Base-by-base conservation (phyloP, 1,140 invertebrate genomes). In the Lepidurus arcticus region DNA sequence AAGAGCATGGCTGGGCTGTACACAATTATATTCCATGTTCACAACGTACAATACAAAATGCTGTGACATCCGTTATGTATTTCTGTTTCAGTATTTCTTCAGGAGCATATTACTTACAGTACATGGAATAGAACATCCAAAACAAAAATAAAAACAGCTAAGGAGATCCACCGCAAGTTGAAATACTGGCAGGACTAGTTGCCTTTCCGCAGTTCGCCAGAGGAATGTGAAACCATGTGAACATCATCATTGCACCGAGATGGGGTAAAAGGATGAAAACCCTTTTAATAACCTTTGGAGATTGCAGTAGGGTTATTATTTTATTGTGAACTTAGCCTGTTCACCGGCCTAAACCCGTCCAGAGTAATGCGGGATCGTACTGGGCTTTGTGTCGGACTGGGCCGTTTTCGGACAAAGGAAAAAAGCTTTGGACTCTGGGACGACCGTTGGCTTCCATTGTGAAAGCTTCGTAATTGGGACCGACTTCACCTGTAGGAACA, bases 331-430 rank as follows among this genome's bases (percentile, higher is more conserved):
- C 4, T 76, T 75, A 44, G 75, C 47, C 43, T 76, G 24, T 76
- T 45, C 44, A 76, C 47, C 78, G 78, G 42, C 78, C 78, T 74
- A 78, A 74, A 45, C 78, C 78, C 73, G 78, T 78, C 78, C 78
- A 78, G 10, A 78, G 78, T 13, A 78, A 45, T 43, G 73, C 78
- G 21, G 78, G 78, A 75, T 78, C 73, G 21, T 78, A 78, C 42
- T 76, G 75, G 34, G 75, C 43, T 42, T 42, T 42, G 7, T 47
- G 42, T 11, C 75, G 75, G 21, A 44, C 24, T 45, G 75, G 75
- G 42, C 21, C 75, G 42, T 45, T 47, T 45, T 76, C 43, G 7
- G 75, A 76, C 16, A 76, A 9, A 45, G 47, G 47, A 43, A 44
- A 47, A 7, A 47, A 76, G 24, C 75, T 44, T 16, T 76, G 75